Conservation (phyloP, 2,113 vertebrate genomes). For the Cyprinodon tularosa region DNA sequence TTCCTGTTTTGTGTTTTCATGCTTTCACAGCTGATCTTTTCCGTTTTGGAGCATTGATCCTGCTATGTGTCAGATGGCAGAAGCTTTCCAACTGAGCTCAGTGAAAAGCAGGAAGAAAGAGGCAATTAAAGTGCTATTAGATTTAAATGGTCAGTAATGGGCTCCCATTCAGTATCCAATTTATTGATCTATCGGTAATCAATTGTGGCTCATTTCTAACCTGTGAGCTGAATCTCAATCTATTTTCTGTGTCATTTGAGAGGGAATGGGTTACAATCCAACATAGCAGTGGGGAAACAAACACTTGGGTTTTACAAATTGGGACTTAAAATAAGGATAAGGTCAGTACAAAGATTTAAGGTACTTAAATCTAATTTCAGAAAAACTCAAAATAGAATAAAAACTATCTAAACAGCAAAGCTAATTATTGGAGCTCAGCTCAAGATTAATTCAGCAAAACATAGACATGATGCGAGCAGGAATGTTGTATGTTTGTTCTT, state of each 20-base stretch:
- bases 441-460: no score
- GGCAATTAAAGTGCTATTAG: slow-evolving; percentile 64
- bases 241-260: slow-evolving; percentile 50
- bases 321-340: not conserved
- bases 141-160: slow-evolving; percentile 65
- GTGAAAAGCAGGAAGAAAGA: slow-evolving; percentile 50
- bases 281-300: not conserved
- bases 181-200: slow-evolving; percentile 66
- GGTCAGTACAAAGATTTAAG: not conserved
- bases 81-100: slow-evolving; percentile 19
- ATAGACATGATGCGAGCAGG: no score
- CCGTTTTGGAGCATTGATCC: slow-evolving; percentile 22
- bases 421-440: no score
- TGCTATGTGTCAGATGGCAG: slow-evolving; percentile 1
- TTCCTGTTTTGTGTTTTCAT: slow-evolving; percentile 24
- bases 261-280: slow-evolving; percentile 28
- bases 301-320: no score
- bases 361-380: not conserved
- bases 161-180: slow-evolving; percentile 58
- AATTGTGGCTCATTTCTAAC: slow-evolving; percentile 52
- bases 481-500: no score
- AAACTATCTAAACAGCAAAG: no score
- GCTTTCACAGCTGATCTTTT: slow-evolving; percentile 31
- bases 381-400: no score
- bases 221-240: slow-evolving; percentile 59